Conservation (phyloP, 2,888 invertebrate species). For the Ennomos fuscantarius region DNA sequence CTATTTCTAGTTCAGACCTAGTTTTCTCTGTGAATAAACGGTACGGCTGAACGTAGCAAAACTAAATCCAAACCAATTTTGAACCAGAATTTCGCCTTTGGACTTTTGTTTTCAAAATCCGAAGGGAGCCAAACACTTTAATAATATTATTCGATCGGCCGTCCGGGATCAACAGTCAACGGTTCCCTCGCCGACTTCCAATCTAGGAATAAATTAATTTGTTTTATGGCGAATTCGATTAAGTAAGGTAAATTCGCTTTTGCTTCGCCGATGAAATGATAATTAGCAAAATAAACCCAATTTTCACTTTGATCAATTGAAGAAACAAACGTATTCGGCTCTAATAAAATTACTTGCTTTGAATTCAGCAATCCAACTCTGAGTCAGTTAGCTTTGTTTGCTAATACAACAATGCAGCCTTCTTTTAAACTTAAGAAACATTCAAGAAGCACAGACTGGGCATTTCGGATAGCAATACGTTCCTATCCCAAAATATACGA, state of each 20-base stretch:
- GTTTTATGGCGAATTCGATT: conserved; percentile 29
- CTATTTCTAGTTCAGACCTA: background rate
- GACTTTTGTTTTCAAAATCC: conserved; percentile 17
- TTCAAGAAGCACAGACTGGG: too few species aligned
- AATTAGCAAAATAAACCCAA: conserved; percentile 36
- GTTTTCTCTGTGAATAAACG: conserved; percentile 1
- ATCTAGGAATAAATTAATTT: conserved; percentile 32
- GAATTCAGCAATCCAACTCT: background rate
- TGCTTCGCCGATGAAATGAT: conserved; percentile 18
- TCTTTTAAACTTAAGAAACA: too few species aligned
- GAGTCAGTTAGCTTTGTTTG: background rate
- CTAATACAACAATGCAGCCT: too few species aligned
- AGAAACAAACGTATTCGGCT: conserved; percentile 27
- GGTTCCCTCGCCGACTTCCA: conserved; percentile 18
- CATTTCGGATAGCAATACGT: background rate
- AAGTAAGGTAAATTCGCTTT: conserved; percentile 30
- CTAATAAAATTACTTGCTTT: conserved; percentile 12
- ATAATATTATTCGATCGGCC: conserved; percentile 23
- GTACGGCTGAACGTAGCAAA: conserved; percentile 2
- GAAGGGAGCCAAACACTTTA: conserved; percentile 20
- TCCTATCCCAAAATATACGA: conserved; percentile 12
- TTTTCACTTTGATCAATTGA: conserved; percentile 34
- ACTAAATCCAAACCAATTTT: conserved; percentile 11
- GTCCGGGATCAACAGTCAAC: conserved; percentile 19
- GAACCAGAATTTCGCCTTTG: conserved; percentile 7